These are phyloP conservation scores for Ichneumoninae sp. DNA, from an alignment of 2,888 invertebrate species.

Conservation along the genomic window DNA sequence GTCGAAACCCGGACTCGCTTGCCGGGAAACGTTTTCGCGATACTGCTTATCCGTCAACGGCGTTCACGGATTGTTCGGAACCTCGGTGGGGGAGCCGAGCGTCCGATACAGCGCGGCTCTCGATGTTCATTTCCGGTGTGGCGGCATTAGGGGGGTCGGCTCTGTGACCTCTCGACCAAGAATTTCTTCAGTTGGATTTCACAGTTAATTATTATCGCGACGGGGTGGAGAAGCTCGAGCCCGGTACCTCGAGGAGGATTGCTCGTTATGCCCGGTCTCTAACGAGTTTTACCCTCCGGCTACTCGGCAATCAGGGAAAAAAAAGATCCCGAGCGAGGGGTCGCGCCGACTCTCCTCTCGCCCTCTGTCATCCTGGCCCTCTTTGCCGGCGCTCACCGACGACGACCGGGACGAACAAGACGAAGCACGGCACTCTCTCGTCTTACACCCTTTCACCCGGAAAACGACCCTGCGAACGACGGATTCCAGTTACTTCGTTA, in stretches of 20 bases:
- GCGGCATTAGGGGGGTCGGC: conserved; percentile 11
- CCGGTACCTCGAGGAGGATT: conserved; percentile 63
- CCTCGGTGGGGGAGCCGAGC: neutral
- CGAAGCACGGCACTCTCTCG: conserved; percentile 47
- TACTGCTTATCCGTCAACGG: neutral
- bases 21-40: too few relatives aligned
- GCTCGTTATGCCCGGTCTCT: conserved; percentile 72
- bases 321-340: conserved; percentile 56
- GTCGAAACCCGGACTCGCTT: too few relatives aligned
- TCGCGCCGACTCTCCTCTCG: conserved; percentile 27
- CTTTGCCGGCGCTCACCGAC: conserved; percentile 47
- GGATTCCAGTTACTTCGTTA: conserved; percentile 68
- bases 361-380: neutral
- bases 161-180: conserved; percentile 55
- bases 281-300: conserved; percentile 71
- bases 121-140: conserved; percentile 64
- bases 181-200: conserved; percentile 66
- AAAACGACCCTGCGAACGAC: conserved; percentile 63
- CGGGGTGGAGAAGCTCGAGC: conserved; percentile 32
- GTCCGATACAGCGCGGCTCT: neutral
- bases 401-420: conserved; percentile 45
- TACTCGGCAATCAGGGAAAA: conserved; percentile 64
- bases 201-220: conserved; percentile 70
- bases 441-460: conserved; percentile 63
- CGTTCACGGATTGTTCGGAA: neutral